Conservation (phyloP, 2,113 vertebrate genomes). For the Aptenodytes forsteri region DNA sequence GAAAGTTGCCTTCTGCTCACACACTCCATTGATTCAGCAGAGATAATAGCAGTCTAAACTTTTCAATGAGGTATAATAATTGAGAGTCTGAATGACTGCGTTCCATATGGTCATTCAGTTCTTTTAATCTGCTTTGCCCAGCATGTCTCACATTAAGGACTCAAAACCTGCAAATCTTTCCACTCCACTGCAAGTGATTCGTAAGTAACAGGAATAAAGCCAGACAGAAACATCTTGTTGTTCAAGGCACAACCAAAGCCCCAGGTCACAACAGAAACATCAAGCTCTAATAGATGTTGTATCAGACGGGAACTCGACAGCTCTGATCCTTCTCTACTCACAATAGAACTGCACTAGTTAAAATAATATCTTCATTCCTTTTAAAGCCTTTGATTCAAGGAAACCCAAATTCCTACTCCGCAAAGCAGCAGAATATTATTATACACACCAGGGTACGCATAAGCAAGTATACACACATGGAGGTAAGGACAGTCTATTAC, state of each 20-base stretch:
- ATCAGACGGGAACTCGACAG: not conserved
- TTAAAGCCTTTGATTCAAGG: not conserved
- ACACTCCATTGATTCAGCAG: not conserved
- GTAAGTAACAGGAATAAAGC: not conserved
- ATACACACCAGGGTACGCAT: not conserved
- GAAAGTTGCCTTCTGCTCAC: not conserved
- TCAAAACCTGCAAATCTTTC: not conserved
- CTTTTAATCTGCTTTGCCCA: conserved; percentile 32
- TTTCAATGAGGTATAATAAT: conserved; percentile 7
- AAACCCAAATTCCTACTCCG: not conserved
- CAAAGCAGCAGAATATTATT: not conserved
- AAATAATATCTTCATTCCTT: not conserved
- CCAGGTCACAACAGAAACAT: not conserved
- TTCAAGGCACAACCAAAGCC: not conserved
- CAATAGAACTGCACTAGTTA: not conserved
- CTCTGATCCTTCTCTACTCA: not conserved
- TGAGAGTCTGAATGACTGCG: not conserved
- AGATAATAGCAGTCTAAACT: not conserved
- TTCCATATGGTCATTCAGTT: not conserved
- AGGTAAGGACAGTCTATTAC: not conserved
- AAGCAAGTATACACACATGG: not conserved
- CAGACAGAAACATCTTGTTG: not conserved
- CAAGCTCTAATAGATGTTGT: not conserved
- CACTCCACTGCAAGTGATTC: not conserved
- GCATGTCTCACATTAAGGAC: not conserved